phyloP scores from a whole-genome alignment of 2,797 vertebrate genomes.

The Enteromius unitaeniatus region DNA sequence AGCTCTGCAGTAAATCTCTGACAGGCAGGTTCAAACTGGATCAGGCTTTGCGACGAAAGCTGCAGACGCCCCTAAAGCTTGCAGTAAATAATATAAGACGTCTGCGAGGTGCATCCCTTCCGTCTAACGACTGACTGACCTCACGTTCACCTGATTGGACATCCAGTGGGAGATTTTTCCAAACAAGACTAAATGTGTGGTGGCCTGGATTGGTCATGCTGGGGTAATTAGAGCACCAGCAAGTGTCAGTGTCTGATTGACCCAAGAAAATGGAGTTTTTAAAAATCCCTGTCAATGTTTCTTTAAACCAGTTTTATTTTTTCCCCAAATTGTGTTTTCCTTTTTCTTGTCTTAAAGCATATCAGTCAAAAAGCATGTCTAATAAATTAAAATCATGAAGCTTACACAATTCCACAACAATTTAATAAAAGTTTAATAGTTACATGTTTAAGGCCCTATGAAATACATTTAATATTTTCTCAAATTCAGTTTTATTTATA shows the following conservation, averaged over 20 bases:
- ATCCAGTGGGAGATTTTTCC: conserved; percentile 43
- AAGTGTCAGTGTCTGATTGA: conserved; percentile 22
- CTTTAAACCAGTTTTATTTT: neutral
- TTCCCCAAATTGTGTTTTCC: neutral
- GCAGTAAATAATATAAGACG: conserved; percentile 71
- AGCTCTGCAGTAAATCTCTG: conserved; percentile 68
- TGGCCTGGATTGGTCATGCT: neutral
- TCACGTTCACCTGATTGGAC: conserved; percentile 38
- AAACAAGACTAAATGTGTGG: conserved; percentile 27
- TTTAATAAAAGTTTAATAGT: neutral
- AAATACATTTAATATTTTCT: neutral
- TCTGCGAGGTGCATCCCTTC: conserved; percentile 53
- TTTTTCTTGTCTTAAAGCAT: neutral
- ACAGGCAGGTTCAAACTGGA: conserved; percentile 63
- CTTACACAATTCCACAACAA: neutral
- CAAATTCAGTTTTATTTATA: neutral
- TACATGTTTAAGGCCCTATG: neutral
- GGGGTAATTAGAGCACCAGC: conserved; percentile 15
- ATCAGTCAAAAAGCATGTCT: neutral
- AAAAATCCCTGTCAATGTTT: conserved; percentile 1
- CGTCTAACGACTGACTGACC: conserved; percentile 62
- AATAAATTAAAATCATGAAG: neutral
- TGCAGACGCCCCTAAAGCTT: conserved; percentile 5
- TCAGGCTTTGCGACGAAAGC: conserved; percentile 53
- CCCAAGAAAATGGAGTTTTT: conserved; percentile 23